Percentiles rank a stretch among this genome's conserved stretches.
Conservation (phyloP, 2,888 invertebrate species). For the Philonicus albiceps region DNA sequence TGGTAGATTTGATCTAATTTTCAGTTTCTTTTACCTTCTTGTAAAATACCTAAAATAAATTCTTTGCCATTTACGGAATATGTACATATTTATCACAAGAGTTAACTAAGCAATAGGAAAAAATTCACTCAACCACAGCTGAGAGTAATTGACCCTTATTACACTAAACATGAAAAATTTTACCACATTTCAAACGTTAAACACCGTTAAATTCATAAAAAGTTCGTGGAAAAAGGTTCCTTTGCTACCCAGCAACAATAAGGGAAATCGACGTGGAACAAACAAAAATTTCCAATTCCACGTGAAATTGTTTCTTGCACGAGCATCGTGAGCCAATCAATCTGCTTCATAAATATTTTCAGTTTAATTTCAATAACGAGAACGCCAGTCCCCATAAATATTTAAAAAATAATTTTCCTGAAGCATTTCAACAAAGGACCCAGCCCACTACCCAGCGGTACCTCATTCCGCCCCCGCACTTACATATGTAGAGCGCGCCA, state of each 20-base stretch:
- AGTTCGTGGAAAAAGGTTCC: not conserved
- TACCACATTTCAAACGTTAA: not conserved
- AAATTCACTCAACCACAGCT: not conserved
- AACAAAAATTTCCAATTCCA: constrained; percentile 28
- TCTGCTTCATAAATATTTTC: constrained; percentile 47
- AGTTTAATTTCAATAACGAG: constrained; percentile 48
- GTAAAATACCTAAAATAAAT: too few relatives aligned
- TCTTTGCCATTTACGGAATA: too few relatives aligned
- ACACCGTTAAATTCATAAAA: not conserved
- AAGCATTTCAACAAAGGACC: constrained; percentile 38
- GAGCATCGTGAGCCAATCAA: constrained; percentile 39
- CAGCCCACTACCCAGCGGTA: not conserved
- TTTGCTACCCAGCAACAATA: not conserved
- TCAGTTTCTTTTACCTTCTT: too few relatives aligned
- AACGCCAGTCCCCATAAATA: constrained; percentile 54
- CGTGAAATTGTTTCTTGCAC: constrained; percentile 17
- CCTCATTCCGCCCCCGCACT: not conserved
- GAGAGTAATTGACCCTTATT: not conserved
- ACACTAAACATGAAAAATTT: not conserved
- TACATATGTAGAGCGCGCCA: not conserved
- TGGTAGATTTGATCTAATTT: too few relatives aligned
- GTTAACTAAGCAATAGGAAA: not conserved
- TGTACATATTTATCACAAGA: too few relatives aligned
- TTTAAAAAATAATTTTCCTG: constrained; percentile 60
- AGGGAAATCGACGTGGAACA: constrained; percentile 1